A percentile compares a stretch with the other conserved stretches of the same genome.
These are phyloP conservation scores for Idaea aversata DNA, from an alignment of 2,888 invertebrate species.

Conservation along the genomic window DNA sequence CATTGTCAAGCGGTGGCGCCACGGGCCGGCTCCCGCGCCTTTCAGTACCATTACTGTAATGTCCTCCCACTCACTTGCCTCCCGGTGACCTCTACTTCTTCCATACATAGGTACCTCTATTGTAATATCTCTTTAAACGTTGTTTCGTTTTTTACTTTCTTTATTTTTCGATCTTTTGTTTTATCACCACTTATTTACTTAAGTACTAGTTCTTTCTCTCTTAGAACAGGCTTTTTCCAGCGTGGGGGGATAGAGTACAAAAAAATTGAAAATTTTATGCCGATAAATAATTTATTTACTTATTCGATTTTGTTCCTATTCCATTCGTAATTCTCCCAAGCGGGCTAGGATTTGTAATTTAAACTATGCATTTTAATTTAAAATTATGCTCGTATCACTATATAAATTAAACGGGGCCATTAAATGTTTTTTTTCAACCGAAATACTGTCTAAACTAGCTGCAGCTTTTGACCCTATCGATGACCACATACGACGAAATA, in stretches of 20 bases:
- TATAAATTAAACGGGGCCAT: conserved; percentile 17
- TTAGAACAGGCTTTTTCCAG: too few species aligned
- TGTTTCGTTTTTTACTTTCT: not conserved
- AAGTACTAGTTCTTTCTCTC: not conserved
- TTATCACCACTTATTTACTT: not conserved
- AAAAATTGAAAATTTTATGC: too few species aligned
- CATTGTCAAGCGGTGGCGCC: conserved; percentile 51
- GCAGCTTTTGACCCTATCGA: conserved; percentile 24
- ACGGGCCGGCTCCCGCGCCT: conserved; percentile 33
- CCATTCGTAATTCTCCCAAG: too few species aligned
- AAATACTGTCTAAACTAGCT: conserved; percentile 27
- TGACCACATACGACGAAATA: conserved; percentile 41
- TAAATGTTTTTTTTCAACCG: conserved; percentile 24
- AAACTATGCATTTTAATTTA: too few species aligned
- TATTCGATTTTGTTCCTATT: too few species aligned
- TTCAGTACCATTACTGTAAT: conserved; percentile 48
- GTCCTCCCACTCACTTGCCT: conserved; percentile 39
- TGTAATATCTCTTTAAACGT: not conserved
- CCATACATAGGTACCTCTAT: conserved; percentile 17
- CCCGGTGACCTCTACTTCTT: conserved; percentile 38
- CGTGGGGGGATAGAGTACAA: too few species aligned
- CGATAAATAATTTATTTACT: too few species aligned
- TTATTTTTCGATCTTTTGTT: not conserved
- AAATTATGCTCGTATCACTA: conserved; percentile 9
- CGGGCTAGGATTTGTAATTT: too few species aligned